Conservation (phyloP, 1,140 invertebrate species). For the Bombus pyrosoma region DNA sequence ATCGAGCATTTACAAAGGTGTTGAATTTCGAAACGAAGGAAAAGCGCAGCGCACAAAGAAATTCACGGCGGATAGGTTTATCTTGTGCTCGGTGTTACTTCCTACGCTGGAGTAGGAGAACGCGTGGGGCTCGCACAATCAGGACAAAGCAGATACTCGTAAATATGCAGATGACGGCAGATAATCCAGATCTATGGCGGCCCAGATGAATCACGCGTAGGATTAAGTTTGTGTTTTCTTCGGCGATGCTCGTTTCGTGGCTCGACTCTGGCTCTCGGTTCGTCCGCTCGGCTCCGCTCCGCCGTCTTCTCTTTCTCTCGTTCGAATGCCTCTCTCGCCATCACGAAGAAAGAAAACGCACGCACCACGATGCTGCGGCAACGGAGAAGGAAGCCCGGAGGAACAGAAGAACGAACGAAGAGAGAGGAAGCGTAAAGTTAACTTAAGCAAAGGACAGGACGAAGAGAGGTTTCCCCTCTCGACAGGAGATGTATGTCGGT, state of each 20-base stretch:
- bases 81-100: conserved; percentile 42
- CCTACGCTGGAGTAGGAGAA: conserved; percentile 49
- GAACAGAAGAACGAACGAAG: conserved; percentile 42
- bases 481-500: conserved; percentile 74
- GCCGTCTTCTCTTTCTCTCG: not conserved
- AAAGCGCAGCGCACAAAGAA: not conserved
- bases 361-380: not conserved
- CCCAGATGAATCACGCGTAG: conserved; percentile 71
- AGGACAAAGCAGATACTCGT: conserved; percentile 69
- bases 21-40: conserved; percentile 37
- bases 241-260: conserved; percentile 63
- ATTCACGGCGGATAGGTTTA: conserved; percentile 34
- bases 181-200: conserved; percentile 77
- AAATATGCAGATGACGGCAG: conserved; percentile 78
- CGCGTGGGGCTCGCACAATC: conserved; percentile 67
- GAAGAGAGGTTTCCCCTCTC: conserved; percentile 69
- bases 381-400: not conserved
- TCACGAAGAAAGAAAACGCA: conserved; percentile 11
- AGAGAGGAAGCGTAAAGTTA: conserved; percentile 74
- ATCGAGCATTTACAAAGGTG: not conserved
- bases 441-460: conserved; percentile 70
- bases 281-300: not conserved
- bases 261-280: not conserved
- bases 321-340: no score
- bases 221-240: conserved; percentile 75